phyloP scores from a whole-genome alignment of 2,888 invertebrate species.

The Lissocephala sabroskyi region DNA sequence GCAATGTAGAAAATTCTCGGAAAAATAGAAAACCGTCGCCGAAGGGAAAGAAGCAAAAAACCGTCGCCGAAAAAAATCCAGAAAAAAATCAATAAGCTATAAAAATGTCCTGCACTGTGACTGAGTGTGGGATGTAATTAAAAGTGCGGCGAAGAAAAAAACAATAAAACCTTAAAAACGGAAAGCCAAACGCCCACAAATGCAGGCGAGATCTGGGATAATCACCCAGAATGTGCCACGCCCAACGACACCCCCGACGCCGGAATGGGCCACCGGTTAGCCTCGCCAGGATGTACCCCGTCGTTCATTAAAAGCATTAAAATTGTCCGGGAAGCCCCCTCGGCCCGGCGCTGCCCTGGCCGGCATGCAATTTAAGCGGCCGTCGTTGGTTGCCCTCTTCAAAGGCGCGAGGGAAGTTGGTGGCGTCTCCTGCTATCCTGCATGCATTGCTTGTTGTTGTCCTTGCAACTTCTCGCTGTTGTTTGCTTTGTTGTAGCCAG shows the following conservation, averaged over 20 bases:
- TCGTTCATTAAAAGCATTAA: conserved; percentile 48
- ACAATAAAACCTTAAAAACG: no score
- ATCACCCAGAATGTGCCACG: background rate
- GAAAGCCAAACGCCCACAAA: no score
- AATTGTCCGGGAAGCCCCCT: conserved; percentile 28
- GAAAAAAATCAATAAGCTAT: no score
- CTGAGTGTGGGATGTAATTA: no score
- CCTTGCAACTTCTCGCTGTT: conserved; percentile 41
- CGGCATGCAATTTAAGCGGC: conserved; percentile 53
- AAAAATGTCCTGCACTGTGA: no score
- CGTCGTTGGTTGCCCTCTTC: background rate
- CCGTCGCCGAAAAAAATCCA: background rate
- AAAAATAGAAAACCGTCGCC: background rate
- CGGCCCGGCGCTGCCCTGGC: no score
- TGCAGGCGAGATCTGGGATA: background rate
- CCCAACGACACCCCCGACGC: background rate
- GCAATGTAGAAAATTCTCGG: conserved; percentile 12
- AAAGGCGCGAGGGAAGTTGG: background rate
- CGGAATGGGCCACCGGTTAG: background rate
- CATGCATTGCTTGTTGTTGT: conserved; percentile 11
- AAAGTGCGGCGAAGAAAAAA: no score
- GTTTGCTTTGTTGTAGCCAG: conserved; percentile 53
- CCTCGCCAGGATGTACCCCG: background rate
- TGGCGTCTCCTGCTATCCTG: background rate
- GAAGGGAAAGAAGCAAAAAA: background rate